These are phyloP conservation scores for Hydropsyche tenuis DNA, from an alignment of 1,140 invertebrate species.

Conservation along the genomic window DNA sequence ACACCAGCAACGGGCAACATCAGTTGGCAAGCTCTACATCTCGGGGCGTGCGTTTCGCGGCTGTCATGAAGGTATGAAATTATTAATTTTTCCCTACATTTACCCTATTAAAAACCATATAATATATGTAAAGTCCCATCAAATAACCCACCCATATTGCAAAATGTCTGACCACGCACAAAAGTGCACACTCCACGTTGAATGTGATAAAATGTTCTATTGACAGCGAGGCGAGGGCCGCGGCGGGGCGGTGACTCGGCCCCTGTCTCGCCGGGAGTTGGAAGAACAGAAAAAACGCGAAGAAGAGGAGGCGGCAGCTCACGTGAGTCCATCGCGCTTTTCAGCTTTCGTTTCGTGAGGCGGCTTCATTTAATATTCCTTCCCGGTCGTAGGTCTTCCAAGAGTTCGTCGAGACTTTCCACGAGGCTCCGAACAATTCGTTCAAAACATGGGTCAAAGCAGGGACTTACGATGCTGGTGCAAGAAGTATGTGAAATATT, in stretches of 20 bases:
- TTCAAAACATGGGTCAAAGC: conserved; percentile 97
- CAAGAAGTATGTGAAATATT: conserved; percentile 73
- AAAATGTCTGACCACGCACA: too few species aligned
- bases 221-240: background rate
- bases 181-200: too few species aligned
- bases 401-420: conserved; percentile 97
- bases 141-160: too few species aligned
- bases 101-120: too few species aligned
- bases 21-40: too few species aligned
- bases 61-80: too few species aligned
- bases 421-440: conserved; percentile 81
- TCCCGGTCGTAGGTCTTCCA: conserved; percentile 80
- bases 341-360: background rate
- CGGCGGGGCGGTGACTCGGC: conserved; percentile 66
- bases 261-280: conserved; percentile 83
- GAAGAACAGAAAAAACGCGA: conserved; percentile 89
- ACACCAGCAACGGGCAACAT: too few species aligned
- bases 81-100: too few species aligned
- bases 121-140: too few species aligned
- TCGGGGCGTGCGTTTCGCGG: too few species aligned
- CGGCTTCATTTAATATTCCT: conserved; percentile 45
- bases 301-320: conserved; percentile 84
- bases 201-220: too few species aligned
- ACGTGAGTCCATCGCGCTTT: conserved; percentile 50
- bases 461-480: conserved; percentile 93